Evolutionary conservation across 1,140 invertebrate genomes (phyloP).

Genomic region (Trichomalopsis sarcophagae): DNA sequence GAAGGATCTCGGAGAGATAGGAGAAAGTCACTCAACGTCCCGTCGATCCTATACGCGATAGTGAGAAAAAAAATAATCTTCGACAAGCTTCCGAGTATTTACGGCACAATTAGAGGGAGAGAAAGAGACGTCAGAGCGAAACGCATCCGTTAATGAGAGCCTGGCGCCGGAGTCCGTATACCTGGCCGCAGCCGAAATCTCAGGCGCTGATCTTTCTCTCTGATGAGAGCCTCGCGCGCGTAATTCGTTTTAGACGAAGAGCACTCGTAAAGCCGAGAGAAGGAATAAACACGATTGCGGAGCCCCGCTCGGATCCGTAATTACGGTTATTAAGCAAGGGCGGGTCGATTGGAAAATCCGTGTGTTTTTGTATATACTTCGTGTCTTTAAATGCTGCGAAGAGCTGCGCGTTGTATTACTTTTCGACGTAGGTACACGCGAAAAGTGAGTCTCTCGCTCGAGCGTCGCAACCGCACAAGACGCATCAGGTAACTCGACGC

Average conservation of each 20-base stretch:
- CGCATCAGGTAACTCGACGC: not conserved
- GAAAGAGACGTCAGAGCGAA: not conserved
- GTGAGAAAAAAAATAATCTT: conserved; percentile 36
- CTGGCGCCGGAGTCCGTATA: conserved; percentile 28
- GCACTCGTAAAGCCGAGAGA: not conserved
- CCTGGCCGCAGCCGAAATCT: conserved; percentile 31
- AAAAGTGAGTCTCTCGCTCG: not conserved
- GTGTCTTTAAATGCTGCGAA: not conserved
- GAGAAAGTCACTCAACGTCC: conserved; percentile 12
- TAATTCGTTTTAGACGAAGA: conserved; percentile 2
- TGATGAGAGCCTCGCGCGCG: not conserved
- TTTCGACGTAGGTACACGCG: not conserved
- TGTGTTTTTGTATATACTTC: not conserved
- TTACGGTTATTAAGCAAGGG: not conserved
- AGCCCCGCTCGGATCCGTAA: not conserved
- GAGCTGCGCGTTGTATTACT: too few species aligned
- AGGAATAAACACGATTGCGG: not conserved
- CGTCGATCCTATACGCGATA: not conserved
- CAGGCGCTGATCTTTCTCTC: not conserved
- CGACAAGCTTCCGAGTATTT: not conserved
- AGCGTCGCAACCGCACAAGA: not conserved
- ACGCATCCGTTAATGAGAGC: conserved; percentile 36
- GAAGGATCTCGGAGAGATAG: not conserved
- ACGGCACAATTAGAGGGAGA: conserved; percentile 24
- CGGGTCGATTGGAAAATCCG: not conserved